Conservation (phyloP, 2,888 invertebrate species). For the Macrophya alboannulata region DNA sequence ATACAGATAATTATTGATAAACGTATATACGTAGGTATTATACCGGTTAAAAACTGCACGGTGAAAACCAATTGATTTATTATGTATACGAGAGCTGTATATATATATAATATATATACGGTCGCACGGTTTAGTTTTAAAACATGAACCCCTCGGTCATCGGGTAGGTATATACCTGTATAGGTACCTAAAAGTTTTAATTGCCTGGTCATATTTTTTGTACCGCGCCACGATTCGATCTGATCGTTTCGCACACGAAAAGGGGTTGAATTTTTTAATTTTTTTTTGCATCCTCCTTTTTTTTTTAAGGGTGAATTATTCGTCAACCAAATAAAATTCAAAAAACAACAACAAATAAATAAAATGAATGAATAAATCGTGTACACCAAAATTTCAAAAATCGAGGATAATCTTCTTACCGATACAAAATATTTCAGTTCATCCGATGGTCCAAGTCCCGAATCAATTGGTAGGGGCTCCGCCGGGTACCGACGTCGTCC, state of each 20-base stretch:
- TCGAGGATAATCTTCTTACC: neutral
- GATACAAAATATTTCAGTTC: slow-evolving; percentile 85
- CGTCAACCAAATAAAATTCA: neutral
- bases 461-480: slow-evolving; percentile 96
- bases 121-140: slow-evolving; percentile 14
- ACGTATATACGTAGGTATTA: neutral
- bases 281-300: neutral
- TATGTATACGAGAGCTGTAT: neutral
- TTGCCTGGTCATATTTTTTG: slow-evolving; percentile 66
- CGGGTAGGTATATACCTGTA: too few relatives aligned
- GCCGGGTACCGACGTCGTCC: slow-evolving; percentile 91
- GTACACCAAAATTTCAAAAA: neutral
- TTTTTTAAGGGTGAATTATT: neutral
- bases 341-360: too few relatives aligned
- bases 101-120: neutral
- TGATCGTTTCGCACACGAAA: neutral
- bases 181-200: slow-evolving; percentile 69
- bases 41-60: neutral
- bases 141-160: slow-evolving; percentile 7
- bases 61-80: slow-evolving; percentile 40
- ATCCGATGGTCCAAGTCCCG: slow-evolving; percentile 95
- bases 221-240: slow-evolving; percentile 1
- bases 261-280: neutral
- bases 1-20: slow-evolving; percentile 8
- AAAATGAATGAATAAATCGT: neutral